Conservation (phyloP, 2,888 invertebrate genomes). For the Hemaris fuciformis region DNA sequence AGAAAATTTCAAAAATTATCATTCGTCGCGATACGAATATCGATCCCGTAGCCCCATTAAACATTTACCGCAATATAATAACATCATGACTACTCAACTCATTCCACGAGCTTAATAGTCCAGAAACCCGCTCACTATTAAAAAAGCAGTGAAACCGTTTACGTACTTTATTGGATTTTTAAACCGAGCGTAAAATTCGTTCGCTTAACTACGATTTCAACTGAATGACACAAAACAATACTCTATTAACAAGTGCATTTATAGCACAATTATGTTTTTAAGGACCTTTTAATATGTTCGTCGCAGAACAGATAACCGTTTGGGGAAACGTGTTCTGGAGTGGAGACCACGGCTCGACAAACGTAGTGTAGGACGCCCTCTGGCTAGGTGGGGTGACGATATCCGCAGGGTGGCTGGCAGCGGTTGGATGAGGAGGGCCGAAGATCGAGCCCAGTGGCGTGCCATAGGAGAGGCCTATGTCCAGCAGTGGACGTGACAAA, state of each 20-base stretch:
- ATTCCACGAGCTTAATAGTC: background rate
- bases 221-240: background rate
- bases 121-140: background rate
- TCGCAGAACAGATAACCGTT: too few species aligned
- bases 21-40: background rate
- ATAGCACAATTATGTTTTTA: background rate
- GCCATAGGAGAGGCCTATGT: too few species aligned
- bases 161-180: constrained; percentile 6
- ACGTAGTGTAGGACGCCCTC: too few species aligned
- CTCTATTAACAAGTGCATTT: background rate
- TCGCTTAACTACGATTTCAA: constrained; percentile 5
- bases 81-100: background rate
- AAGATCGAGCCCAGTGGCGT: too few species aligned
- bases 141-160: background rate
- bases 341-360: too few species aligned
- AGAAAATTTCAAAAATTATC: too few species aligned
- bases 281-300: too few species aligned
- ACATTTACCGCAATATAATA: background rate
- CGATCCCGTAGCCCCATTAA: background rate
- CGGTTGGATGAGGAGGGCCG: too few species aligned
- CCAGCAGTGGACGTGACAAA: too few species aligned
- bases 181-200: background rate
- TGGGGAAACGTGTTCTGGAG: too few species aligned
- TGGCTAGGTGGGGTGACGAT: too few species aligned
- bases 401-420: too few species aligned